Evolutionary conservation across 2,113 vertebrate genomes (phyloP).

Genomic region (Pogona vitticeps): DNA sequence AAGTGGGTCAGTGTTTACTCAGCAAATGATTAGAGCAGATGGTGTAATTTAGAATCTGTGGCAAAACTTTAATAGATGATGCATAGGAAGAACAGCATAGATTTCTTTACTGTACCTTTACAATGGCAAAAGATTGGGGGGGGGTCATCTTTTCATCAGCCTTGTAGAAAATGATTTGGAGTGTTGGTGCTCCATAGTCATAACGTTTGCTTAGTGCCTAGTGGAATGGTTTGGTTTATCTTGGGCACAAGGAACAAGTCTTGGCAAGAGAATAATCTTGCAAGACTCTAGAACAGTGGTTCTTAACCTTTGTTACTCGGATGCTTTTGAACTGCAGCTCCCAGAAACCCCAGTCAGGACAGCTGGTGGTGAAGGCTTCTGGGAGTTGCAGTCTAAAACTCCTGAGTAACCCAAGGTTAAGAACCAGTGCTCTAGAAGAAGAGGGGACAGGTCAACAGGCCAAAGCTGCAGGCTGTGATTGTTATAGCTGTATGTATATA

Average conservation of each 20-base stretch:
- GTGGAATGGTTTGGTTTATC: not conserved
- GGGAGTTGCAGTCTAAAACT: too few relatives aligned
- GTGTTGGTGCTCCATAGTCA: not conserved
- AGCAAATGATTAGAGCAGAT: slow-evolving; percentile 61
- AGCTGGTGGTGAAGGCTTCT: too few relatives aligned
- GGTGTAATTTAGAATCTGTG: slow-evolving; percentile 72
- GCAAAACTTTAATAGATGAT: slow-evolving; percentile 67
- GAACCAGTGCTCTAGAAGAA: too few relatives aligned
- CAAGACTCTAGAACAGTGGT: not conserved
- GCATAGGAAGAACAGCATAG: slow-evolving; percentile 53
- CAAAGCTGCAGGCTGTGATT: too few relatives aligned
- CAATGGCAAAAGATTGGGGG: slow-evolving; percentile 56
- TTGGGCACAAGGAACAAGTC: not conserved
- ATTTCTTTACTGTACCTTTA: not conserved
- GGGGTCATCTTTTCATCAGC: slow-evolving; percentile 45
- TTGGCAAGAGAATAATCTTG: not conserved
- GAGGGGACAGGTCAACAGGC: too few relatives aligned
- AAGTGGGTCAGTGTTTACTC: slow-evolving; percentile 63
- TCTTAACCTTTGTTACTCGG: too few relatives aligned
- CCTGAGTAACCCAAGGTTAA: too few relatives aligned
- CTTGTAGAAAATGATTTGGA: slow-evolving; percentile 47
- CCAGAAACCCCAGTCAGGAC: too few relatives aligned
- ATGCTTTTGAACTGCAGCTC: too few relatives aligned
- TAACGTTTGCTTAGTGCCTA: not conserved
- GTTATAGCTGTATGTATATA: too few relatives aligned